Percentiles rank a stretch among this genome's conserved stretches.
These are phyloP conservation scores for Channa striata DNA, from an alignment of 2,797 vertebrate genomes.

Conservation along the genomic window DNA sequence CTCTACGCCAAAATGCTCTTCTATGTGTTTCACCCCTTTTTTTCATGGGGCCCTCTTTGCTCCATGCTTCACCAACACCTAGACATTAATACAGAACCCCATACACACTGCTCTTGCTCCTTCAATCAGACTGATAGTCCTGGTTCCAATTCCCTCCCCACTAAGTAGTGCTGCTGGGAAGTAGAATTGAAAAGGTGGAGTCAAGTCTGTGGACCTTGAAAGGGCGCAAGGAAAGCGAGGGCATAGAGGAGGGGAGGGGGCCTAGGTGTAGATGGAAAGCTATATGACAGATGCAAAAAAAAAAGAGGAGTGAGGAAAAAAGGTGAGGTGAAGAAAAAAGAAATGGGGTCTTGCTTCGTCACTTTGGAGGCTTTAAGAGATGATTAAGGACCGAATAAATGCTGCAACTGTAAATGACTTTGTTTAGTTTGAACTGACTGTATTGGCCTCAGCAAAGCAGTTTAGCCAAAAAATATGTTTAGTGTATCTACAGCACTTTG, in stretches of 20 bases:
- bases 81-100: conserved; percentile 70
- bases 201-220: conserved; percentile 84
- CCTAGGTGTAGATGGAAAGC: conserved; percentile 41
- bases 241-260: neutral
- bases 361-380: conserved; percentile 34
- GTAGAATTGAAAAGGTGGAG: conserved; percentile 86
- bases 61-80: conserved; percentile 81
- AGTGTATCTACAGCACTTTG: too few relatives aligned
- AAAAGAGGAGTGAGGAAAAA: neutral
- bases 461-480: too few relatives aligned
- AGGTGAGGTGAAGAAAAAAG: conserved; percentile 5
- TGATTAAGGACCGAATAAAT: neutral
- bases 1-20: conserved; percentile 71
- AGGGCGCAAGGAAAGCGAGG: conserved; percentile 60
- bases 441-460: too few relatives aligned
- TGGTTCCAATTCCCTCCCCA: conserved; percentile 87
- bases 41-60: conserved; percentile 71
- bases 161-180: conserved; percentile 84
- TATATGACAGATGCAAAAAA: conserved; percentile 48
- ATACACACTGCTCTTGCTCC: conserved; percentile 35
- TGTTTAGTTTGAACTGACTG: neutral
- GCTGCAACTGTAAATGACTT: too few relatives aligned
- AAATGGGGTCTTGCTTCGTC: conserved; percentile 50
- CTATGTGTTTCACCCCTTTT: conserved; percentile 76
- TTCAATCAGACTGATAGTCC: conserved; percentile 85